Evolutionary conservation across 2,113 vertebrate species (phyloP).

Genomic region (Gyps fulvus): DNA sequence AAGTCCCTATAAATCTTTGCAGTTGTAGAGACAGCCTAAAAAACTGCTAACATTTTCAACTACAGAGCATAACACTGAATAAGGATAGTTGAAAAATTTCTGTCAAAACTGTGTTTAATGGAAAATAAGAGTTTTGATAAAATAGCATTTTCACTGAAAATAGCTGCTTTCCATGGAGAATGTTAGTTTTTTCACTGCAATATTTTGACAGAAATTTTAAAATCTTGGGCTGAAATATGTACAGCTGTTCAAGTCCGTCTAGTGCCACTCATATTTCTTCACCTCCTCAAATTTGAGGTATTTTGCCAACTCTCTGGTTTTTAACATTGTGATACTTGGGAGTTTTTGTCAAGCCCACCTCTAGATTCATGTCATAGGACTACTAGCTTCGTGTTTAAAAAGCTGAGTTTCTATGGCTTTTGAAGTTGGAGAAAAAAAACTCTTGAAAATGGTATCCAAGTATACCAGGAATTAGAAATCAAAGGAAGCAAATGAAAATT

Average conservation of each 20-base stretch:
- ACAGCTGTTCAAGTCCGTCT: conserved; percentile 56
- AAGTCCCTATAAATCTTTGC: conserved; percentile 40
- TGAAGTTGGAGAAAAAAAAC: neutral
- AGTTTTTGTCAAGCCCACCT: conserved; percentile 1
- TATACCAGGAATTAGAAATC: neutral
- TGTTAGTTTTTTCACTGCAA: conserved; percentile 31
- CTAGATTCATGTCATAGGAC: neutral
- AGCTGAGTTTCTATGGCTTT: neutral
- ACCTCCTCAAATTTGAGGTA: conserved; percentile 22
- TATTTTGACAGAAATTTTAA: conserved; percentile 57
- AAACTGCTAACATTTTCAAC: conserved; percentile 49
- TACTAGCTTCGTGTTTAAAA: neutral
- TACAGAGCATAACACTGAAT: conserved; percentile 54
- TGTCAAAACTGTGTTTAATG: conserved; percentile 62
- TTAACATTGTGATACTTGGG: neutral
- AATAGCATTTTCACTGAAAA: conserved; percentile 50
- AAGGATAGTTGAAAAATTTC: conserved; percentile 40
- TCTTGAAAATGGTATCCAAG: neutral
- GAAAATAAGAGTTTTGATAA: conserved; percentile 55
- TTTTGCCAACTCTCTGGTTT: conserved; percentile 29
- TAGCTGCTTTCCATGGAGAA: conserved; percentile 33
- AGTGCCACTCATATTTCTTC: conserved; percentile 42
- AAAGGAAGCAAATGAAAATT: neutral
- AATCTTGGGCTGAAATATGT: conserved; percentile 47
- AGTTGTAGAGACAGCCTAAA: conserved; percentile 58